Evolutionary conservation across 2,113 vertebrate species (phyloP), one percentile per base, ranked within the genome.

Genomic region (Pseudorhombus dupliciocellatus): DNA sequence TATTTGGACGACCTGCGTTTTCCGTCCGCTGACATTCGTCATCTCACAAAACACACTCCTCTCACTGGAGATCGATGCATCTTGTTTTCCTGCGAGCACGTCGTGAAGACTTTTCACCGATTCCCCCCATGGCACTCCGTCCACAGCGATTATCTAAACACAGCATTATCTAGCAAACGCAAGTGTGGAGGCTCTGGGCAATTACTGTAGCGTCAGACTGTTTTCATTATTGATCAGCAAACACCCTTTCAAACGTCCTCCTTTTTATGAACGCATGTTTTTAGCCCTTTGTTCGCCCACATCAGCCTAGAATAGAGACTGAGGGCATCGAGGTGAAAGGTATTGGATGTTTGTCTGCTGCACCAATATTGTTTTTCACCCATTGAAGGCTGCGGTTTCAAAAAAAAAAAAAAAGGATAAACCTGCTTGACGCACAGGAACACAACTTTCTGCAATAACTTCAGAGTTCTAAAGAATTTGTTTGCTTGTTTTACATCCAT

Each of bases 241-340:
- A 64, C 79, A 59, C 28, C 71, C 59, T 76, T 87, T 87, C 59
- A 78, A 83, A 87, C 40, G 71, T 70, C 15, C 67, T 71, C 52
- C 87, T 84, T 88, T 87, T 87, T 84, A 85, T 52, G 18, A 75
- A 80, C 80, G 73, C 79, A 70, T 82, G 76, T 81, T 78, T 89
- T 79, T 83, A 69, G 71, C 68, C 79, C 83, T 84, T 90, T 89
- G 80, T 89, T 80, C 25, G 50, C 66, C 31, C 62, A 75, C 59
- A 54, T 81, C 73, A 42, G 80, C 63, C 78, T 70, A 83, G 77
- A 84, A 90, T 62, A 75, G 48, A 87, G 64, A 26, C 55, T 10
- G 80, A 81, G 75, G 73, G 72, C 76, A 79, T 1, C 16, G 76
- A 69, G 77, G 64, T 83, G 75, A 84, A 79, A 65, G 65, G 67